phyloP scores from a whole-genome alignment of 2,113 vertebrate species.

The Nothobranchius kuhntae region DNA sequence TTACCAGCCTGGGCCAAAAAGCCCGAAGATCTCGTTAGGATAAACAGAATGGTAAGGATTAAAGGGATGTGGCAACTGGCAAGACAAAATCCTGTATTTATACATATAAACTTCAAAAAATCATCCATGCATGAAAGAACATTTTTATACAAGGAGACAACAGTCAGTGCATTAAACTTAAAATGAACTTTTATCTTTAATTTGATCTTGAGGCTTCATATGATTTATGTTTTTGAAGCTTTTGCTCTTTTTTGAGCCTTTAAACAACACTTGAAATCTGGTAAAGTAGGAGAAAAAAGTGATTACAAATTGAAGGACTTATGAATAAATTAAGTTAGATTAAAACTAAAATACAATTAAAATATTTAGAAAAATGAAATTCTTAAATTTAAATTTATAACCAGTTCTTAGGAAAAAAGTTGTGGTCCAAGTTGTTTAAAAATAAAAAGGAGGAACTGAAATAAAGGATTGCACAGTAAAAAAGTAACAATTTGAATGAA shows the following conservation, averaged over 20 bases:
- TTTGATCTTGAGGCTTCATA: no score
- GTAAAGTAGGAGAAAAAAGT: no score
- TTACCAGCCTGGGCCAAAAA: conserved; percentile 95
- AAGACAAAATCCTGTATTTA: no score
- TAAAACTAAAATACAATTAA: no score
- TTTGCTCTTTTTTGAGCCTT: not conserved
- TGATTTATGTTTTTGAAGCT: not conserved
- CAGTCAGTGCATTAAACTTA: not conserved
- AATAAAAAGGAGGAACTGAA: no score
- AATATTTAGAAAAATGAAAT: no score
- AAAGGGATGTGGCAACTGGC: no score
- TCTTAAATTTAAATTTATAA: no score
- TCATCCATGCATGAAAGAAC: not conserved
- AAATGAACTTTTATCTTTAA: not conserved
- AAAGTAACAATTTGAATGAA: no score
- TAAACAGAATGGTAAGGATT: conserved; percentile 94
- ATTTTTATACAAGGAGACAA: not conserved
- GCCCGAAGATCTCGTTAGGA: conserved; percentile 95
- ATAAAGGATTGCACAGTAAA: no score
- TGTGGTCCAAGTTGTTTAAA: no score
- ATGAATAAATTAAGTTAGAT: not conserved
- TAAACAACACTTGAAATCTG: not conserved
- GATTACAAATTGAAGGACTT: not conserved
- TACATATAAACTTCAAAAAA: not conserved
- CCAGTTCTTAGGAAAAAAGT: no score